These are phyloP conservation scores for Parapristionchus giblindavisi DNA, from an alignment of 2,888 invertebrate species.

Conservation along the genomic window DNA sequence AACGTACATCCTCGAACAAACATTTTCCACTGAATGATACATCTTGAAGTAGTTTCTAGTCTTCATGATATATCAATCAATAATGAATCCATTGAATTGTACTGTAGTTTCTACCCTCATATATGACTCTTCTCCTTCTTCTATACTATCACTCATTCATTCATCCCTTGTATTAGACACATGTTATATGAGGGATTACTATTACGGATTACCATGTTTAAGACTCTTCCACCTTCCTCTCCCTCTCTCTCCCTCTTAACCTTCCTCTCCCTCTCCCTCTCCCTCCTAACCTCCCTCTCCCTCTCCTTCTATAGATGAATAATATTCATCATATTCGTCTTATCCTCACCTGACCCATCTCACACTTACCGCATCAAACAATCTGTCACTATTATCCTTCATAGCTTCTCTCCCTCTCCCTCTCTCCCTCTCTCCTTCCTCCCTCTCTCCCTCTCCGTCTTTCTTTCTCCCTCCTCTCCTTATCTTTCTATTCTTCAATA, in stretches of 20 bases:
- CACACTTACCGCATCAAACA: not conserved
- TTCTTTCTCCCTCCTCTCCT: not conserved
- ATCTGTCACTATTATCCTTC: not conserved
- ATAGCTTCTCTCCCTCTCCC: not conserved
- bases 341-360: not conserved
- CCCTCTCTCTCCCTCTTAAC: not conserved
- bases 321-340: constrained; percentile 4
- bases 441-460: not conserved
- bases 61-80: no score
- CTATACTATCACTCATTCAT: constrained; percentile 20
- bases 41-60: no score
- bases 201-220: constrained; percentile 17
- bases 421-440: not conserved
- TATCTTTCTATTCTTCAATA: constrained; percentile 7
- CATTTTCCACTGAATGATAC: no score
- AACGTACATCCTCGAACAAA: no score
- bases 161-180: constrained; percentile 26
- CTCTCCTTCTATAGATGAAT: not conserved
- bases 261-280: constrained; percentile 2
- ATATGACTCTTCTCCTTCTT: constrained; percentile 2
- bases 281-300: not conserved
- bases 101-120: not conserved
- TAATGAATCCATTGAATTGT: no score
- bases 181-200: constrained; percentile 32
- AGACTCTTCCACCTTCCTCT: not conserved